These are phyloP conservation scores for Sprattus sprattus DNA, from an alignment of 2,113 vertebrate genomes.

Conservation along the genomic window DNA sequence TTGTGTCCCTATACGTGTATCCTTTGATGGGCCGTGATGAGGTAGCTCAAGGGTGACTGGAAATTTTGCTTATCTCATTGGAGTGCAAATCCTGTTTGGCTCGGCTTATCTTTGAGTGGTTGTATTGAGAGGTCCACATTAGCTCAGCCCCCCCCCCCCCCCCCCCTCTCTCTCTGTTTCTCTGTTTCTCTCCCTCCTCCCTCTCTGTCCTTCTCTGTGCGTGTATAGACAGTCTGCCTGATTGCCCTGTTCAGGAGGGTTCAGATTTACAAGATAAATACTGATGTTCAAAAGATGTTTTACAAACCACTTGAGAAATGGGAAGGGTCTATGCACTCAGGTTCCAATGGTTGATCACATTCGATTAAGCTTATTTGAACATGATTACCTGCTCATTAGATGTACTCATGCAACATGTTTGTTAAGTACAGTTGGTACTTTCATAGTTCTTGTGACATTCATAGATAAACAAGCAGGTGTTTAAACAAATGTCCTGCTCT, in stretches of 20 bases:
- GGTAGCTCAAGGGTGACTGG: background rate
- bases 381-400: background rate
- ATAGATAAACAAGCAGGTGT: background rate
- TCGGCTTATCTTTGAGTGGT: constrained; percentile 5
- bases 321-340: too few species aligned
- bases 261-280: background rate
- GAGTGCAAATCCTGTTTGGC: background rate
- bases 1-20: background rate
- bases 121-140: background rate
- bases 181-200: background rate
- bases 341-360: too few species aligned
- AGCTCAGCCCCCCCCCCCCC: constrained; percentile 12
- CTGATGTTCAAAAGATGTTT: too few species aligned
- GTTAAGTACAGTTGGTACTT: background rate
- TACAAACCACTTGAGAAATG: too few species aligned
- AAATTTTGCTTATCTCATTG: background rate
- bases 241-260: background rate
- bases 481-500: background rate
- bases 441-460: background rate
- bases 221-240: background rate
- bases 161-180: constrained; percentile 14
- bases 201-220: background rate
- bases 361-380: background rate
- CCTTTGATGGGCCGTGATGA: background rate
- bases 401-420: background rate